Evolutionary conservation across 1,140 invertebrate species (phyloP), one percentile per base, ranked within the genome.

Genomic region (Arctopsyche grandis): DNA sequence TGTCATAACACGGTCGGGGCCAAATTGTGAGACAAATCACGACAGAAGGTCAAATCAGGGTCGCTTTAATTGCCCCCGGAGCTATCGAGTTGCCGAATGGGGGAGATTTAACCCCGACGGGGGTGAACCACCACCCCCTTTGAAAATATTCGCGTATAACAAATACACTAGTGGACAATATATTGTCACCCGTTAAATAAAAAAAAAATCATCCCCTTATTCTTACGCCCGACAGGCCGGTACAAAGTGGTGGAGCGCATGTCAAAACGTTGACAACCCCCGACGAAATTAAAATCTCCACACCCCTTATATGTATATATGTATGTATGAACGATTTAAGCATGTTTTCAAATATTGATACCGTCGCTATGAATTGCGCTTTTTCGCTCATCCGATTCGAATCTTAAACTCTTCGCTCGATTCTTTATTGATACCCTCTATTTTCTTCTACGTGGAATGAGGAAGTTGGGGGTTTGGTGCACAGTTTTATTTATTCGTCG

Each of bases 41-140:
- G 81, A 82, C 81, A 82, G 81, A 80, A 82, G 81, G 81, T 82
- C 81, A 81, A 80, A 80, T 82, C 81, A 79, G 81, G 81, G 81
- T 82, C 77, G 79, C 69, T 82, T 82, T 82, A 82, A 82, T 82
- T 76, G 58, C 74, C 74, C 58, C 56, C 38, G 38, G 10, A 16
- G 24, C 19, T 22, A 12, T 21, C 60, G 10, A 38, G 7, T 38
- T 38, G 19, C 52, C 14, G 14, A 21, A 16, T n/a, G 52, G 52
- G 52, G 14, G 52, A 56, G 52, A 56, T 4, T 56, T 56, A 9
- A n/a, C 52, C 52, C 52, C 52, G 14, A 16, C 46, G 46, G 14
- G 14, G 14, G 19, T 21, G 10, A 21, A 56, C 1, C 10, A 56
- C 10, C 19, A 21, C 52, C 52, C 52, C 52, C 14, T 10, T 16